A percentile compares a stretch with the other conserved stretches of the same genome.
Conservation (phyloP, 1,140 invertebrate species). For the Nylanderia fulva region DNA sequence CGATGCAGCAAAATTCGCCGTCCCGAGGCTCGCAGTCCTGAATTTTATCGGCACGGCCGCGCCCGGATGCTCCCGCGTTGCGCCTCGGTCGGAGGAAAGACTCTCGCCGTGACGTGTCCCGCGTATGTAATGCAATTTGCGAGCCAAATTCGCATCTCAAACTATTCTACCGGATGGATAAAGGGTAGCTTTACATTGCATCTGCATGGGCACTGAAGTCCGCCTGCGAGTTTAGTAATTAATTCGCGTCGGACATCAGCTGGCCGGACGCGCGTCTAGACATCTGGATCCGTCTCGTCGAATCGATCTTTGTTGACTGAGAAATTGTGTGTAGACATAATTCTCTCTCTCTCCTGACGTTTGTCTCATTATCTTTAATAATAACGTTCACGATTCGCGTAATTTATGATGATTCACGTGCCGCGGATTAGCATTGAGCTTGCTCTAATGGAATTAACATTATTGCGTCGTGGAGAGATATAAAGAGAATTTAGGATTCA, state of each 20-base stretch:
- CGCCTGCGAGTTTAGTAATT: constrained; percentile 34
- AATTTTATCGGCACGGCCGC: constrained; percentile 58
- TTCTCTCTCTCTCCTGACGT: too few relatives aligned
- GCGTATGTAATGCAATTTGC: constrained; percentile 62
- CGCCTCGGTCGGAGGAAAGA: constrained; percentile 49
- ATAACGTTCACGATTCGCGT: not conserved
- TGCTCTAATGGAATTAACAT: constrained; percentile 18
- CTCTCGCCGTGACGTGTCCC: constrained; percentile 21
- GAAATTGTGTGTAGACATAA: not conserved
- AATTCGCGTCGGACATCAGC: constrained; percentile 3
- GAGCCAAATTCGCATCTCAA: constrained; percentile 56
- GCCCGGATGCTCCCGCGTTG: not conserved
- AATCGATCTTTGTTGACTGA: not conserved
- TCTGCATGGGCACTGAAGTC: constrained; percentile 1
- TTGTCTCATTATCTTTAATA: not conserved
- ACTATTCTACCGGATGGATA: not conserved
- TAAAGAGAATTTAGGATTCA: constrained; percentile 23
- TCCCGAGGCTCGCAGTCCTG: constrained; percentile 1
- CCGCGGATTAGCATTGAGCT: not conserved
- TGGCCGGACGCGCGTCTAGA: not conserved
- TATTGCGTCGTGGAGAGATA: not conserved
- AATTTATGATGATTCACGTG: constrained; percentile 21
- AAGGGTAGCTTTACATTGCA: constrained; percentile 21
- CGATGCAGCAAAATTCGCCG: constrained; percentile 20
- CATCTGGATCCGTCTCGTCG: not conserved